Evolutionary conservation across 2,888 invertebrate genomes (phyloP).

Genomic region (Prosapia bicincta): DNA sequence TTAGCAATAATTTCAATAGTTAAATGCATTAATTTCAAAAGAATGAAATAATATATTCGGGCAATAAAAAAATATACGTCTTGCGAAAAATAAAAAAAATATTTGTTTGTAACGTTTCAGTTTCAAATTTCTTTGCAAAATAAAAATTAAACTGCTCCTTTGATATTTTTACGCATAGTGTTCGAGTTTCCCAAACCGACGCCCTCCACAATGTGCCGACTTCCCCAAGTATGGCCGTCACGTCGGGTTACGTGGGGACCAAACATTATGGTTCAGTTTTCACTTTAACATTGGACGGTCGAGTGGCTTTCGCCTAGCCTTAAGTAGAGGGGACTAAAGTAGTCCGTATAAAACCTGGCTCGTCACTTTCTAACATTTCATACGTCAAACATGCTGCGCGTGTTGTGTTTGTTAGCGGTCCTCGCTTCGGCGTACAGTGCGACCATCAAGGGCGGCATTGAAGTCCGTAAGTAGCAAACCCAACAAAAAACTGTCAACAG

Average conservation of each 20-base stretch:
- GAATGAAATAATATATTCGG: too few species aligned
- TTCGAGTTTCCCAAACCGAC: too few species aligned
- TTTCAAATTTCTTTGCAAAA: too few species aligned
- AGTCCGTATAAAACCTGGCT: not conserved
- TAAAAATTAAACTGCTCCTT: too few species aligned
- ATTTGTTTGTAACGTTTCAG: too few species aligned
- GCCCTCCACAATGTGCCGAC: too few species aligned
- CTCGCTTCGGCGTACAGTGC: not conserved
- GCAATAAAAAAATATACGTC: too few species aligned
- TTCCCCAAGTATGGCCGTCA: not conserved
- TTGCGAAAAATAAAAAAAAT: too few species aligned
- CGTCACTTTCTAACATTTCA: not conserved
- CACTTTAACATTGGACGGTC: not conserved
- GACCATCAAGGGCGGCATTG: constrained; percentile 42
- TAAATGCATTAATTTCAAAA: too few species aligned
- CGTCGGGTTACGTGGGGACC: not conserved
- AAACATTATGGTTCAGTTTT: not conserved
- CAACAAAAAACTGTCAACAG: too few species aligned
- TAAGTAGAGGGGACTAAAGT: not conserved
- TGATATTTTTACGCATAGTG: too few species aligned
- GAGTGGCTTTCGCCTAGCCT: not conserved
- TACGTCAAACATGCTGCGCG: not conserved
- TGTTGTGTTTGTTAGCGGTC: not conserved
- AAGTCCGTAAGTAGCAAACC: constrained; percentile 36
- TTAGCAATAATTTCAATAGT: too few species aligned